Conservation (phyloP, 2,888 invertebrate genomes). For the Diarsia dahlii region DNA sequence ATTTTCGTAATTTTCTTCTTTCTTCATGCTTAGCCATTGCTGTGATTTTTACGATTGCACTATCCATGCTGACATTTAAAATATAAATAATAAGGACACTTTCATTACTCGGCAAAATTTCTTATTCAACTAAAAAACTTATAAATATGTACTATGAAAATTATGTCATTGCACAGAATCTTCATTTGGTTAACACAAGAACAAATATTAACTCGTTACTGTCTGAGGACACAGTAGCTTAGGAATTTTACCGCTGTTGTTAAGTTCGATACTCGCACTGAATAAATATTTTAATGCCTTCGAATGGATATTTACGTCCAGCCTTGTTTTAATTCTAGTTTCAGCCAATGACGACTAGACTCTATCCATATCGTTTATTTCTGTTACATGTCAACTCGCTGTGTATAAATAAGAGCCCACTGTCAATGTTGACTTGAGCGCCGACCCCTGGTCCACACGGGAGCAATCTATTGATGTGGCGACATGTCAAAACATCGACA, state of each 20-base stretch:
- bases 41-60: neutral
- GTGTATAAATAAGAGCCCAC: constrained; percentile 27
- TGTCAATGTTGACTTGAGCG: constrained; percentile 26
- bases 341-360: neutral
- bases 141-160: neutral
- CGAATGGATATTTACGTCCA: constrained; percentile 7
- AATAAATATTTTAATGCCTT: constrained; percentile 20
- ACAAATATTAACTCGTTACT: neutral
- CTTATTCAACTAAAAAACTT: neutral
- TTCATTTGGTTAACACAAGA: neutral
- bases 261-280: neutral
- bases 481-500: constrained; percentile 18
- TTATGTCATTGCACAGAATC: neutral
- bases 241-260: constrained; percentile 4
- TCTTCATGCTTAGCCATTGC: neutral
- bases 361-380: constrained; percentile 1
- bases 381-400: constrained; percentile 2
- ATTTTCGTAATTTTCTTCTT: neutral
- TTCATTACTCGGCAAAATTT: neutral
- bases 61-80: neutral
- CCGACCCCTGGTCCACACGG: neutral
- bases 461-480: constrained; percentile 9
- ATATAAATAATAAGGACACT: neutral
- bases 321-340: constrained; percentile 5
- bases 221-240: constrained; percentile 7